Evolutionary conservation across 2,888 invertebrate species (phyloP), one percentile per base, ranked within the genome.

Genomic region (Cheiracanthium punctorium): DNA sequence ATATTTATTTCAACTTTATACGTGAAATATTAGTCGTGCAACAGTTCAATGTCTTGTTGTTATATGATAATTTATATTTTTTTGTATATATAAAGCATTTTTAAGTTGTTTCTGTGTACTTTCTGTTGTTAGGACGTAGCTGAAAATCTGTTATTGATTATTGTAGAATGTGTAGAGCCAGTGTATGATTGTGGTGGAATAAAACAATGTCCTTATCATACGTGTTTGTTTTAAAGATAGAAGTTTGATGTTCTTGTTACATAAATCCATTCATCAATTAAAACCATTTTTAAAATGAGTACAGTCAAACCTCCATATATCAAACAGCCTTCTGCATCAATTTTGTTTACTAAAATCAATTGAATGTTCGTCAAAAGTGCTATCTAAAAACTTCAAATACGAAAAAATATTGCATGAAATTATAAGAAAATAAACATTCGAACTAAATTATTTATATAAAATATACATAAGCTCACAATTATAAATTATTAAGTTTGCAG

Each of bases 121-220:
- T 65, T 84, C 67, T 77, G 73, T 84, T 84, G 41, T 37, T 77
- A 69, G 69, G n/a, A 14, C 20, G n/a, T 76, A 73, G 64, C 41
- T 65, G n/a, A 29, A 72, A 64, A 72, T 77, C 24, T 69, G 64
- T 52, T 71, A 67, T 82, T 82, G 65, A 72, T 65, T 67, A 72
- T 43, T 84, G 82, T 82, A 77, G 72, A 29, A 73, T 73, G 58
- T 84, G 77, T 84, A 84, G 82, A 29, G 65, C 29, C 65, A 77
- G 64, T 76, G 71, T 77, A 77, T 73, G 69, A 37, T 76, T 43
- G 33, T 74, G 70, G 64, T 73, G 77, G 48, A 84, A 84, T 84
- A 84, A 84, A 72, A 77, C 82, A 71, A 24, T 76, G 82, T 73
- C 77, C 69, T 81, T 69, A 58, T 77, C 64, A 65, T 77, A 72